These are phyloP conservation scores for Sebastes minor DNA, from an alignment of 2,797 vertebrate genomes.

Conservation along the genomic window DNA sequence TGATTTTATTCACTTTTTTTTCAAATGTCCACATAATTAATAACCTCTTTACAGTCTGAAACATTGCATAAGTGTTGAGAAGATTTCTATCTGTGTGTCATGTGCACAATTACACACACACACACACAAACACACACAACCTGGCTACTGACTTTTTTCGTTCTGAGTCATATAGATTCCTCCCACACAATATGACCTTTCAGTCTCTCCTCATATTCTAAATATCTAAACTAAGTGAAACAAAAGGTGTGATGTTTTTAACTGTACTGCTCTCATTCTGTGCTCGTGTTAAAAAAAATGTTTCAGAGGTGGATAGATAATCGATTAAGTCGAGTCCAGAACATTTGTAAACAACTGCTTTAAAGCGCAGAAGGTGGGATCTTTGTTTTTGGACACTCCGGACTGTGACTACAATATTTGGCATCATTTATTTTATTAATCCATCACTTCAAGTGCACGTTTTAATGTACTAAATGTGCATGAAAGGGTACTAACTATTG, in stretches of 20 bases:
- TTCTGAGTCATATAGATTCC: constrained; percentile 90
- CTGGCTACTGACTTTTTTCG: constrained; percentile 39
- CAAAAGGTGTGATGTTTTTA: constrained; percentile 16
- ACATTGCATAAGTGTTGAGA: constrained; percentile 18
- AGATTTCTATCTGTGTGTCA: constrained; percentile 29
- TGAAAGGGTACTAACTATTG: background rate
- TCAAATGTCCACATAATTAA: background rate
- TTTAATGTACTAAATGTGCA: background rate
- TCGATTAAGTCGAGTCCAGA: constrained; percentile 2
- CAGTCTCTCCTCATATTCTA: constrained; percentile 84
- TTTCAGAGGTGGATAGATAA: constrained; percentile 1
- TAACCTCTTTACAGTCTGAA: background rate
- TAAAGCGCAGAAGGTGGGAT: background rate
- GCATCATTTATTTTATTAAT: background rate
- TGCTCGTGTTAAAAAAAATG: background rate
- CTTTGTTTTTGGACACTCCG: background rate
- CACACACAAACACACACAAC: constrained; percentile 25
- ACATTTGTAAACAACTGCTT: background rate
- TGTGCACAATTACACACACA: background rate
- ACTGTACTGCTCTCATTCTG: background rate
- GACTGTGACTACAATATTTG: background rate
- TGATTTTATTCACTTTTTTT: background rate
- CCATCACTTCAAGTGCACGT: background rate
- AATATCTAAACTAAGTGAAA: constrained; percentile 56
- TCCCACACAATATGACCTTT: constrained; percentile 90